Percentiles rank a stretch among this genome's conserved stretches.
These are phyloP conservation scores for Empidonax traillii DNA, from an alignment of 2,113 vertebrate genomes.

Conservation along the genomic window DNA sequence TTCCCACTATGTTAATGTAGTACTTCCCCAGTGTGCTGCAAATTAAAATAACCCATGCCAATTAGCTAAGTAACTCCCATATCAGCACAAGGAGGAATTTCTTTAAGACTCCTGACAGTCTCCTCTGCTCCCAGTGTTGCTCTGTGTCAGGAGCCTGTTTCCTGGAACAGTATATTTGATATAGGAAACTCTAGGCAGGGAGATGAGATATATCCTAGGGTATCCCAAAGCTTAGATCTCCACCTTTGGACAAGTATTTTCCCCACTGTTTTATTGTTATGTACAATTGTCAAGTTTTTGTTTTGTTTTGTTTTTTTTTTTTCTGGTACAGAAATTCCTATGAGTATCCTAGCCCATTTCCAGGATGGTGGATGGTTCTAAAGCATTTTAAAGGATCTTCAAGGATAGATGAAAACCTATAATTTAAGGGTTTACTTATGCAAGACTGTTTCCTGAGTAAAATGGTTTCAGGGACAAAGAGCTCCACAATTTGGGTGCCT, in stretches of 20 bases:
- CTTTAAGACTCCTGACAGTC: background rate
- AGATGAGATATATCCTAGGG: background rate
- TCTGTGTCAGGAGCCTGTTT: background rate
- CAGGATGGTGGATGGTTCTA: background rate
- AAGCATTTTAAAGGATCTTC: background rate
- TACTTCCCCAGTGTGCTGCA: background rate
- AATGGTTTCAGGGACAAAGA: background rate
- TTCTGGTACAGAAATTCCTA: background rate
- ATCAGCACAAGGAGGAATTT: background rate
- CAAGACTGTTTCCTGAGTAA: background rate
- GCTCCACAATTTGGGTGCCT: background rate
- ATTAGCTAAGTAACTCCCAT: background rate
- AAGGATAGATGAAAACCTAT: background rate
- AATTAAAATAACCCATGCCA: background rate
- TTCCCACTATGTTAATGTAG: background rate
- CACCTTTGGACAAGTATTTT: background rate
- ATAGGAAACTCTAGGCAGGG: background rate
- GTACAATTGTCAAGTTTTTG: background rate
- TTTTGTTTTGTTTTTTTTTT: too few relatives aligned
- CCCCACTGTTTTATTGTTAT: background rate
- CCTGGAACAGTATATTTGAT: background rate
- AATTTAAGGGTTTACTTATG: background rate
- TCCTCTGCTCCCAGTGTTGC: background rate
- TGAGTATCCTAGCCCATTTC: background rate
- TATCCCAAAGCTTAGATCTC: background rate